Percentiles rank a stretch among this genome's conserved stretches.
Conservation (phyloP, 2,888 invertebrate genomes). For the Diogma glabrata region DNA sequence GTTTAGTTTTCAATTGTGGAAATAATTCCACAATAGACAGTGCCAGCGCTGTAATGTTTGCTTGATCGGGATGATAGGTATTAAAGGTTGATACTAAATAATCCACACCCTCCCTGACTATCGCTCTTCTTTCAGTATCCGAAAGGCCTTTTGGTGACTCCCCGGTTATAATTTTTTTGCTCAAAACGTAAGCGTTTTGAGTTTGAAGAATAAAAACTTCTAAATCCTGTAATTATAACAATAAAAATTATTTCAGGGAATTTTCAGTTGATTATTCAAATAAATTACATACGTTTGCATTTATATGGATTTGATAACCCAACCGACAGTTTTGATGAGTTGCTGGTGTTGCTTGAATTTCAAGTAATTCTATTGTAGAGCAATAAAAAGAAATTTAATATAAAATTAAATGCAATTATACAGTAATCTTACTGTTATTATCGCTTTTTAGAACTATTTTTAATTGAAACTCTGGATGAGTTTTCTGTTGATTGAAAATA, state of each 20-base stretch:
- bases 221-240: neutral
- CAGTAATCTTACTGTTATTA: neutral
- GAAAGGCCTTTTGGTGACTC: neutral
- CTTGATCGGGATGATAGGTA: neutral
- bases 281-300: neutral
- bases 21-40: no score
- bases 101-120: no score
- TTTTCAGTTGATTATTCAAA: neutral
- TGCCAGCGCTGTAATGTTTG: neutral
- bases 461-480: neutral
- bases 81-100: neutral
- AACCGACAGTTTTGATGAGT: neutral
- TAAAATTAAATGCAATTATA: neutral
- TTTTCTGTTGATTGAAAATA: neutral
- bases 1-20: neutral
- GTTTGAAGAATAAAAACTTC: constrained; percentile 2
- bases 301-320: neutral
- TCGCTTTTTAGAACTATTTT: neutral
- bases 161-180: neutral
- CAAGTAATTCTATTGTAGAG: constrained; percentile 3
- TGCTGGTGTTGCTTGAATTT: neutral
- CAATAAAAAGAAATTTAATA: neutral
- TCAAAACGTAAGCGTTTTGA: neutral
- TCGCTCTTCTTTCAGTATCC: no score
- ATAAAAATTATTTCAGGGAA: neutral